A percentile compares a stretch with the other conserved stretches of the same genome.
Conservation (phyloP, 2,797 vertebrate species). For the Pempheris klunzingeri region DNA sequence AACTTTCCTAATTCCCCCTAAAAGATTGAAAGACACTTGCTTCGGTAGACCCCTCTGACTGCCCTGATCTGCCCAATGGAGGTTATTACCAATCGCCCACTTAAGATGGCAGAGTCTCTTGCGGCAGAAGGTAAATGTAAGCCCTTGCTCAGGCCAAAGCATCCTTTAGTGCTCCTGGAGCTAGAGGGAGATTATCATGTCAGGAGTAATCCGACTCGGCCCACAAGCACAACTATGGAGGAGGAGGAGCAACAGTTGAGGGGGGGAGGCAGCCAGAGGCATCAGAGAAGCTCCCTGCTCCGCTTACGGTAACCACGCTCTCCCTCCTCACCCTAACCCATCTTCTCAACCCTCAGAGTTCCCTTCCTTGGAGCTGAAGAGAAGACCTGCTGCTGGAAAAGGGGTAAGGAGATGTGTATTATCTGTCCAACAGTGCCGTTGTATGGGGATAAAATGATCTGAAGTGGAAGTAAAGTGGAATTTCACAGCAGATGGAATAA, state of each 20-base stretch:
- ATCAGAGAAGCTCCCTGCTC: constrained; percentile 78
- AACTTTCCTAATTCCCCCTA: constrained; percentile 75
- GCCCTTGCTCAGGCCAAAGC: constrained; percentile 80
- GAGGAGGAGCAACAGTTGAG: constrained; percentile 84
- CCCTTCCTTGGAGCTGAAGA: constrained; percentile 51
- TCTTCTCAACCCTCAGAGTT: constrained; percentile 64
- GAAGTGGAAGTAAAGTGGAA: constrained; percentile 8
- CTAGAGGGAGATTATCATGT: constrained; percentile 85
- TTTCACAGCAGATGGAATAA: constrained; percentile 52
- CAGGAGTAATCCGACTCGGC: constrained; percentile 84
- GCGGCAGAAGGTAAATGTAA: constrained; percentile 83
- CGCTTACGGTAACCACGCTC: constrained; percentile 74
- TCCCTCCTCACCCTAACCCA: constrained; percentile 76
- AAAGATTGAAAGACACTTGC: constrained; percentile 72
- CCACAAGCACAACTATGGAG: constrained; percentile 82
- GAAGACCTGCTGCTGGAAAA: constrained; percentile 66
- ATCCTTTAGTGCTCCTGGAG: constrained; percentile 82
- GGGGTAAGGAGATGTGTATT: constrained; percentile 66
- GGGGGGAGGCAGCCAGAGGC: constrained; percentile 74
- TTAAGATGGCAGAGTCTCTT: constrained; percentile 76
- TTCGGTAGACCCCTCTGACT: constrained; percentile 47
- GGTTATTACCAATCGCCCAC: constrained; percentile 67
- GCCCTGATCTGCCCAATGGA: constrained; percentile 62
- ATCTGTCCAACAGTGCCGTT: constrained; percentile 27
- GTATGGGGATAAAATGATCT: constrained; percentile 17